A percentile compares a stretch with the other conserved stretches of the same genome.
These are phyloP conservation scores for Passer domesticus DNA, from an alignment of 2,113 vertebrate genomes.

Conservation along the genomic window DNA sequence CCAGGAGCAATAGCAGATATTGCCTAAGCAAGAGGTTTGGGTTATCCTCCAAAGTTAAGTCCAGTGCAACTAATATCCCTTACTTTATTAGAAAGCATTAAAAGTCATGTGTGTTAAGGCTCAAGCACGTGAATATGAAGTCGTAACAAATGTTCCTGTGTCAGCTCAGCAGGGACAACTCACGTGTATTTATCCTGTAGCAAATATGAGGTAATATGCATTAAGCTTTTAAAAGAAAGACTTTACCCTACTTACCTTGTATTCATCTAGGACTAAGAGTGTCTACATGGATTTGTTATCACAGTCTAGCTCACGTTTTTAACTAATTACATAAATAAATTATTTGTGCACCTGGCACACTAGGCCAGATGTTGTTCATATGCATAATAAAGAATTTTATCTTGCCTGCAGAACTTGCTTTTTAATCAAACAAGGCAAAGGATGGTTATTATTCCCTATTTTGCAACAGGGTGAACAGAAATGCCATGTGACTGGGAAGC, in stretches of 20 bases:
- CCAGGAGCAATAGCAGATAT: not conserved
- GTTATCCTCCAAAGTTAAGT: not conserved
- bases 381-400: constrained; percentile 40
- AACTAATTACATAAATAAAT: constrained; percentile 60
- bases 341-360: constrained; percentile 45
- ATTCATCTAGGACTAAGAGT: not conserved
- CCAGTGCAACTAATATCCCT: not conserved
- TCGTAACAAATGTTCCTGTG: not conserved
- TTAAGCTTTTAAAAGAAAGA: not conserved
- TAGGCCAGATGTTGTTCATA: constrained; percentile 50
- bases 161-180: not conserved
- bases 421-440: constrained; percentile 23
- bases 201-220: not conserved
- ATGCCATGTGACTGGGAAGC: not conserved
- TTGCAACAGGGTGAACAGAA: not conserved
- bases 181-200: not conserved
- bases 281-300: constrained; percentile 43
- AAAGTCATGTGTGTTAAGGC: not conserved
- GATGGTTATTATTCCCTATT: not conserved
- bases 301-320: constrained; percentile 15
- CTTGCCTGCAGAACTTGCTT: constrained; percentile 13
- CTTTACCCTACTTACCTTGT: not conserved
- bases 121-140: not conserved
- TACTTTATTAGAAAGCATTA: not conserved
- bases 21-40: not conserved